Conservation (phyloP, 1,140 invertebrate species). For the Panulirus ornatus region DNA sequence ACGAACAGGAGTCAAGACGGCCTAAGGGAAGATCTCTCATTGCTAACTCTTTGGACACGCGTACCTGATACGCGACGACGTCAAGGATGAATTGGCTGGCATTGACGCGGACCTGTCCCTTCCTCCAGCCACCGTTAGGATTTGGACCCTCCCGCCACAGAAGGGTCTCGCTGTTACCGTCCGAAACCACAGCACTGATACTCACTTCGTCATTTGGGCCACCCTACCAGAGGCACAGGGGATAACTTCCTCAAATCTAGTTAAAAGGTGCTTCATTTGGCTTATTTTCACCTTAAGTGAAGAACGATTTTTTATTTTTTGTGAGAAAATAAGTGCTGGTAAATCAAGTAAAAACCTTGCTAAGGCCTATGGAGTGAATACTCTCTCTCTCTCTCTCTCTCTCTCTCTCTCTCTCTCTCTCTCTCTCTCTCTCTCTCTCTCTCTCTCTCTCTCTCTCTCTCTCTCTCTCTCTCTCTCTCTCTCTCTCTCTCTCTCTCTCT, state of each 20-base stretch:
- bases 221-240: slow-evolving; percentile 1
- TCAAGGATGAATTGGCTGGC: slow-evolving; percentile 10
- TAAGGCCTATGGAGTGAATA: neutral
- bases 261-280: too few relatives aligned
- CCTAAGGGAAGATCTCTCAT: too few relatives aligned
- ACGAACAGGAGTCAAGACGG: too few relatives aligned
- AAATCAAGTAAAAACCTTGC: neutral
- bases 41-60: too few relatives aligned
- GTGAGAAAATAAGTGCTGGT: too few relatives aligned
- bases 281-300: too few relatives aligned
- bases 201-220: neutral
- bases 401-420: neutral
- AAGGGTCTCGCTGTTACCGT: slow-evolving; percentile 16
- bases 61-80: slow-evolving; percentile 41
- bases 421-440: neutral
- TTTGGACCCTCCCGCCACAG: neutral
- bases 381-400: neutral
- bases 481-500: neutral
- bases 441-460: neutral
- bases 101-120: slow-evolving; percentile 30
- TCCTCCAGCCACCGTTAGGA: neutral
- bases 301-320: too few relatives aligned
- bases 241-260: too few relatives aligned
- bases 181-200: slow-evolving; percentile 29
- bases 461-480: neutral